These are phyloP conservation scores for Phyllopteryx taeniolatus DNA, from an alignment of 2,113 vertebrate genomes.

Conservation along the genomic window DNA sequence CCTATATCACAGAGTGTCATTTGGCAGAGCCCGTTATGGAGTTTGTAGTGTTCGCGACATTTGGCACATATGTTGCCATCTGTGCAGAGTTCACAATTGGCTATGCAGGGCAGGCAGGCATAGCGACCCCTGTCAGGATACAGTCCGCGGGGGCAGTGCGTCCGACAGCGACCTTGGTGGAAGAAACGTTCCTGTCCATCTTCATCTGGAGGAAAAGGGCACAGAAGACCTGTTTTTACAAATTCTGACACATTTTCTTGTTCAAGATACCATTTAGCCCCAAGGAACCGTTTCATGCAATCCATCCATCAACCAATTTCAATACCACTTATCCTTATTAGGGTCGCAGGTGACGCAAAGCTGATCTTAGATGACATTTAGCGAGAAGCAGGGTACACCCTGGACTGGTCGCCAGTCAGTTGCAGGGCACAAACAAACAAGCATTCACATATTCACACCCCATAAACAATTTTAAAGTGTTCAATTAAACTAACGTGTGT, in stretches of 20 bases:
- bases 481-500: too few relatives aligned
- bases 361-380: conserved; percentile 1
- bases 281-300: conserved; percentile 10
- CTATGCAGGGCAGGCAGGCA: conserved; percentile 72
- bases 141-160: conserved; percentile 74
- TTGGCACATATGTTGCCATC: conserved; percentile 75
- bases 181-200: conserved; percentile 76
- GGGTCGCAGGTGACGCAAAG: not conserved
- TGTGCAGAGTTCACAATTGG: conserved; percentile 79
- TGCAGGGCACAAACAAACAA: not conserved
- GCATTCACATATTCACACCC: too few relatives aligned
- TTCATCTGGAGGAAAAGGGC: conserved; percentile 63
- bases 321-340: not conserved
- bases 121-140: conserved; percentile 73
- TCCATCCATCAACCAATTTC: not conserved
- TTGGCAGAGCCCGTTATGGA: conserved; percentile 72
- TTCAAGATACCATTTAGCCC: conserved; percentile 16
- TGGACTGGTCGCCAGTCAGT: not conserved
- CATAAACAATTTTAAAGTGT: too few relatives aligned
- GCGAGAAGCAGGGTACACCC: not conserved
- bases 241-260: conserved; percentile 18
- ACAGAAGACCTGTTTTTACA: conserved; percentile 31
- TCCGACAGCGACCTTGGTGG: conserved; percentile 73
- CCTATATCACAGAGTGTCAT: conserved; percentile 61
- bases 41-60: conserved; percentile 74